Evolutionary conservation across 2,113 vertebrate genomes (phyloP), one percentile per base, ranked within the genome.

Genomic region (Podarcis cretensis): DNA sequence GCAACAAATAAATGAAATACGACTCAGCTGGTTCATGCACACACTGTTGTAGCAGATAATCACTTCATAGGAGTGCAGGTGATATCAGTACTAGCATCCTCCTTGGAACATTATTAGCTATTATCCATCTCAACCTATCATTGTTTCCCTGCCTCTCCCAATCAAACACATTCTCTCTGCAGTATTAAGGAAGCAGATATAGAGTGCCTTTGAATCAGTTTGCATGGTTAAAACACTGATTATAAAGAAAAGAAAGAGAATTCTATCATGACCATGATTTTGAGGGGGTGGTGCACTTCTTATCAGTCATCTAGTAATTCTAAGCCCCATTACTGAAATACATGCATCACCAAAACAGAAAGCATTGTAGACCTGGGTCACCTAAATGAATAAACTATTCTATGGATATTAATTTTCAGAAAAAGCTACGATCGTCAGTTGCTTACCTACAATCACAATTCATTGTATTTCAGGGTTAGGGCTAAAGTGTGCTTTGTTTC

Each of bases 1-100:
- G 43, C 66, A 87, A 59, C 68, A 71, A 81, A 81, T 87, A 87
- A 73, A 87, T 73, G 86, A 81, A 73, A 87, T 73, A 54, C 79
- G 66, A 71, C 48, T 81, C n/a, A 71, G 76, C 35, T 87, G 85
- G 76, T 65, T 87, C 43, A 87, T 80, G 40, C 2, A 2, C 59
- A 78, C 37, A 66, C 40, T 79, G 65, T 48, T 48, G 40, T 30
- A 73, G 40, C 76, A 85, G 73, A 65, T 85, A 85, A 85, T 85
- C 54, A 76, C 74, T 66, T 86, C 74, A 77, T 27, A 87, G 65
- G 57, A 25, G 9, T 20, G 59, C 27, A 87, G 80, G 13, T 87
- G 48, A 27, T 73, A 73, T 59, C 32, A 87, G 68, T 80, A 80
- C 13, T n/a, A 5, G 7, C n/a, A 57, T 57, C 40, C 6, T 87